Base-by-base conservation (phyloP, 35 echinoderm and acorn worm genomes). In the Eucidaris tribuloides region DNA sequence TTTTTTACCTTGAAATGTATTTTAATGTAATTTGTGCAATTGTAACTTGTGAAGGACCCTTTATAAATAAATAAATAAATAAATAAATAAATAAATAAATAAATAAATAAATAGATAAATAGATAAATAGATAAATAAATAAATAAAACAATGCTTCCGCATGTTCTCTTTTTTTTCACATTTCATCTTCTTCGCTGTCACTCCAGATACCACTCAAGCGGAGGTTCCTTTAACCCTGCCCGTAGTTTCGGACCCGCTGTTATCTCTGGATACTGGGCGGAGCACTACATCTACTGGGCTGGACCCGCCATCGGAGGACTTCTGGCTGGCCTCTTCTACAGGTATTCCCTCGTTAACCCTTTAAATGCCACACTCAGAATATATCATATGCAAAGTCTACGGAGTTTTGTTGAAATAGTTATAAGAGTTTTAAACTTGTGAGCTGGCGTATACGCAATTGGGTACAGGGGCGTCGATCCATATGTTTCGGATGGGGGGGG, bases 271-370 rank as follows among this genome's bases (percentile, higher is more conserved):
- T 89, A 83, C 55, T 99, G 96, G 96, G 91, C 89, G 22, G 90
- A 99, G 14, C 96, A 93, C 24, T 93, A 89, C 65, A 92, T 99
- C 79, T 99, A 99, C 91, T 93, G 96, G 96, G 90, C 86, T 43
- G 96, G 91, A 61, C 96, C 90, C 11, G 77, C 65, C 20, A 37
- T 79, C 49, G 96, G 96, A 18, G 96, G 86, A 0, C 78, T 99
- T 5, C 46, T 89, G 27, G 89, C 96, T 49, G 96, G 86, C 31
- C 64, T 93, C 13, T 80, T 99, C 61, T 99, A 90, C 96, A 99
- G 91, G 96, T 99, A 87, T 24, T 34, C 19, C 4, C 35, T 76
- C 24, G 24, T 13, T 7, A 31, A 42, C 33, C 35, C n/a, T n/a
- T n/a, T n/a, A 31, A 17, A 31, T 27, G 39, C 23, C 11, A 24